Conservation (phyloP, 2,888 invertebrate genomes). For the Drepanosiphum platanoidis region DNA sequence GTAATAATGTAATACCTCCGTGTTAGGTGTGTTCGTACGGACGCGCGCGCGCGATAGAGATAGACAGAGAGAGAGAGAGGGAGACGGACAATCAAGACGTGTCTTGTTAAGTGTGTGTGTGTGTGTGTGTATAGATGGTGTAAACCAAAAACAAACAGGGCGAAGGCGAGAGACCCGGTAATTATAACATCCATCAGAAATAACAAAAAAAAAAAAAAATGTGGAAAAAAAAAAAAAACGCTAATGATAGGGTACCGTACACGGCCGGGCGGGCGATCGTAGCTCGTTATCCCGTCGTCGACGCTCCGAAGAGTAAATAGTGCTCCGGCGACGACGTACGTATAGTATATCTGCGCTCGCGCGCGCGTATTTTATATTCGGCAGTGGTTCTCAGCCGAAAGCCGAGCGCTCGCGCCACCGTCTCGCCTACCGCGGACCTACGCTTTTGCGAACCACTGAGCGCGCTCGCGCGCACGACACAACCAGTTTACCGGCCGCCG, state of each 20-base stretch:
- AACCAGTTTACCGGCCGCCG: not conserved
- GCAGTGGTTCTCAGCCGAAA: constrained; percentile 44
- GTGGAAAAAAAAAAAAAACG: constrained; percentile 22
- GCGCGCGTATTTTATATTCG: not conserved
- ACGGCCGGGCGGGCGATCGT: constrained; percentile 26
- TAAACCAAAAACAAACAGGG: constrained; percentile 61
- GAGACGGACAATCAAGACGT: constrained; percentile 38
- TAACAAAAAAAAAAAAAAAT: not conserved
- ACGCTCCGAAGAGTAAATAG: constrained; percentile 38
- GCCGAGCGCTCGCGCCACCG: not conserved
- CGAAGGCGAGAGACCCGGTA: constrained; percentile 59
- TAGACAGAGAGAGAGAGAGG: not conserved
- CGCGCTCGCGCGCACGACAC: not conserved
- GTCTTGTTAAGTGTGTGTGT: constrained; percentile 45
- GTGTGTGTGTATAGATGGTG: constrained; percentile 18
- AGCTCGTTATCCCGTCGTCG: constrained; percentile 59
- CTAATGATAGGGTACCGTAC: constrained; percentile 58
- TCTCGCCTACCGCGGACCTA: not conserved
- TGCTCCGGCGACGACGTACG: constrained; percentile 21
- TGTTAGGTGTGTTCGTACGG: constrained; percentile 12
- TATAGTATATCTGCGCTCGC: too few species aligned
- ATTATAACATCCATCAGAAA: constrained; percentile 59
- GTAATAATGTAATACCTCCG: constrained; percentile 46
- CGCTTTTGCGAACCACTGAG: not conserved
- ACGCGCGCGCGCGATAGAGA: not conserved